These are phyloP conservation scores for Macrochelys suwanniensis DNA, from an alignment of 2,797 vertebrate genomes.

Conservation along the genomic window DNA sequence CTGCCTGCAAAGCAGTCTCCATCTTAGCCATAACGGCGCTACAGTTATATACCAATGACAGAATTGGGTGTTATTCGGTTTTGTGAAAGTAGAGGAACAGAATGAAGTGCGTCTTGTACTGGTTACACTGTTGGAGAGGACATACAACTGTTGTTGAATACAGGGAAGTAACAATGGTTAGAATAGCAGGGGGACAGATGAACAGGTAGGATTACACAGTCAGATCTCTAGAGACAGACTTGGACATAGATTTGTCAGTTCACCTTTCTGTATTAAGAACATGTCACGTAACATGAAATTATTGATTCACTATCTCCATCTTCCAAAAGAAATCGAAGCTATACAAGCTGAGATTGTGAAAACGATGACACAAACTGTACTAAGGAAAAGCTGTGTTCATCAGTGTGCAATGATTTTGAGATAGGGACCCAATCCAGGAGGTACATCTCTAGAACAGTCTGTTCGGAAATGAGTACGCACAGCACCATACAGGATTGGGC, in stretches of 20 bases:
- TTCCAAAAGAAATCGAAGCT: not conserved
- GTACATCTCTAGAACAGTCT: not conserved
- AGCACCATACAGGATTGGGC: not conserved
- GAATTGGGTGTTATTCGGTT: not conserved
- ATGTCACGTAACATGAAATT: not conserved
- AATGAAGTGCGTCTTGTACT: not conserved
- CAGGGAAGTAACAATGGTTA: not conserved
- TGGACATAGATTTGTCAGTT: not conserved
- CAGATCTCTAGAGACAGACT: not conserved
- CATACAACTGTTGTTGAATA: not conserved
- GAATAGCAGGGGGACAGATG: not conserved
- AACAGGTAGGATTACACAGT: not conserved
- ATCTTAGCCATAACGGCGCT: not conserved
- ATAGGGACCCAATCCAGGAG: not conserved
- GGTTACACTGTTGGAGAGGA: not conserved
- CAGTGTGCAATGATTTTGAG: not conserved
- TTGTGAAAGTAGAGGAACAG: not conserved
- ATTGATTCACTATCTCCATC: not conserved
- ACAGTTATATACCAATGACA: not conserved
- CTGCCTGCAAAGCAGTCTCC: not conserved
- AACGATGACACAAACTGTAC: not conserved
- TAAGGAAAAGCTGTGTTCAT: not conserved
- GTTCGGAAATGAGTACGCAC: not conserved
- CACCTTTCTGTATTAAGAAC: not conserved
- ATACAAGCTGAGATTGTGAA: too few relatives aligned